Conservation (phyloP, 2,113 vertebrate genomes). For the Calonectris borealis region DNA sequence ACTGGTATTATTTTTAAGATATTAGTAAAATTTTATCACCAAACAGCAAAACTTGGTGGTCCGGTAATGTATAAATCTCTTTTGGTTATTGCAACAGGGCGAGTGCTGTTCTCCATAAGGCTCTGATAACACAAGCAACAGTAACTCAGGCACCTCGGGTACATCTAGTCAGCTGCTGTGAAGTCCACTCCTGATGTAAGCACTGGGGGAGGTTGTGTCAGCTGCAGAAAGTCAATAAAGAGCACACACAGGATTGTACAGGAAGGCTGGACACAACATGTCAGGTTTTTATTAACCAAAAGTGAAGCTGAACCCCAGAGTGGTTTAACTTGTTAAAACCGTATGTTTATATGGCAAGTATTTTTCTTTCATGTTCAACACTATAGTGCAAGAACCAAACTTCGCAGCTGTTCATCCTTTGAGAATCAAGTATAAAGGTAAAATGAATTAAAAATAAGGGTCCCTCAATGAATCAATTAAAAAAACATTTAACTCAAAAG, state of each 20-base stretch:
- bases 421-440: conserved; percentile 69
- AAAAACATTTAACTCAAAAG: conserved; percentile 45
- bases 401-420: conserved; percentile 60
- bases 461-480: conserved; percentile 40
- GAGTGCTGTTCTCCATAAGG: neutral
- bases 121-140: neutral
- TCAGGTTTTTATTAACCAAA: conserved; percentile 80
- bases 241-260: conserved; percentile 53
- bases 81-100: neutral
- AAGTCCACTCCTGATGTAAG: neutral
- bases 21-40: neutral
- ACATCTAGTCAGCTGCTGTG: neutral
- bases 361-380: conserved; percentile 48
- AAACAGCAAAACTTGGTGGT: neutral
- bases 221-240: conserved; percentile 19
- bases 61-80: neutral
- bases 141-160: neutral
- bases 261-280: conserved; percentile 66
- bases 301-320: conserved; percentile 69
- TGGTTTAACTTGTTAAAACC: conserved; percentile 65
- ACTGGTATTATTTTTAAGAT: neutral
- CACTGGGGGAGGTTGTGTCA: neutral
- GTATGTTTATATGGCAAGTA: conserved; percentile 52
- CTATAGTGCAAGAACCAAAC: conserved; percentile 66
- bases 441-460: conserved; percentile 70